phyloP scores from a whole-genome alignment of 2,113 vertebrate genomes.

The Corydoras maculifer region DNA sequence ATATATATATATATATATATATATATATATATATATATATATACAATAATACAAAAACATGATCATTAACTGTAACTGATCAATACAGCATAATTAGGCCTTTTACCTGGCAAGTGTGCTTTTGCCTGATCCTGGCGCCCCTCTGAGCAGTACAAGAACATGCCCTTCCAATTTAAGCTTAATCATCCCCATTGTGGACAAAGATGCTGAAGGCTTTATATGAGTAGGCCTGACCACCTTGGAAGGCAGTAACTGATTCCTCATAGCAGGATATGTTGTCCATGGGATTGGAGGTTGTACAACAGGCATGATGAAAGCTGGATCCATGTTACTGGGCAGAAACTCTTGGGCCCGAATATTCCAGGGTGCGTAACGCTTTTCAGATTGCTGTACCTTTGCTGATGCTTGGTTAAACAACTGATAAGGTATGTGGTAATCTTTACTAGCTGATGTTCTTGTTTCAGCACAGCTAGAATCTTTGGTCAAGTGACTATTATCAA shows the following conservation, averaged over 20 bases:
- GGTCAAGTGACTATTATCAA: slow-evolving; percentile 57
- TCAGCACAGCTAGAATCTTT: slow-evolving; percentile 21
- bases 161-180: slow-evolving; percentile 70
- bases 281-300: slow-evolving; percentile 62
- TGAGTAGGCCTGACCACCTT: slow-evolving; percentile 50
- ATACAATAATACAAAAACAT: no score
- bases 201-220: slow-evolving; percentile 60
- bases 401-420: background rate
- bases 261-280: slow-evolving; percentile 45
- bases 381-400: background rate
- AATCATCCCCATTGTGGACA: slow-evolving; percentile 70
- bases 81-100: no score
- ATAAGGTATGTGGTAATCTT: slow-evolving; percentile 61
- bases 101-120: slow-evolving; percentile 84
- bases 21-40: no score
- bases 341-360: slow-evolving; percentile 74
- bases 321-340: slow-evolving; percentile 58
- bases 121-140: slow-evolving; percentile 93
- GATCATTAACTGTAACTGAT: no score
- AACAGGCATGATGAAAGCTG: slow-evolving; percentile 77
- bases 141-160: slow-evolving; percentile 86
- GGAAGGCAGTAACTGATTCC: slow-evolving; percentile 46
- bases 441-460: slow-evolving; percentile 59
- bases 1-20: no score
- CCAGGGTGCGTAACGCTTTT: slow-evolving; percentile 57